These are phyloP conservation scores for Helogale parvula DNA, from an alignment of 2,113 vertebrate species.

Conservation along the genomic window DNA sequence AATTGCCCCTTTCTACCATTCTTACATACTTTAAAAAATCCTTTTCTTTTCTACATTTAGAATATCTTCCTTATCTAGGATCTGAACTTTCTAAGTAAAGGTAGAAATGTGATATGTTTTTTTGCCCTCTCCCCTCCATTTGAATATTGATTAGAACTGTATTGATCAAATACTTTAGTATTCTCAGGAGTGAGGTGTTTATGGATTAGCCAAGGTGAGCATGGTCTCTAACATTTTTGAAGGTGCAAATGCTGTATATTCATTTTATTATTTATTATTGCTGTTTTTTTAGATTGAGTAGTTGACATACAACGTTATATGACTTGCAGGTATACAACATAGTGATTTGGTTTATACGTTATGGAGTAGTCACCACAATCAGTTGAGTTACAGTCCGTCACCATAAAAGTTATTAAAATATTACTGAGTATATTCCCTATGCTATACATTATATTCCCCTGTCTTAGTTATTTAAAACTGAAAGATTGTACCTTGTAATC, in stretches of 20 bases:
- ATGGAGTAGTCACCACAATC: not conserved
- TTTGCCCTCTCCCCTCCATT: not conserved
- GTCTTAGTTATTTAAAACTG: not conserved
- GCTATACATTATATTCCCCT: not conserved
- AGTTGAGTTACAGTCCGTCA: not conserved
- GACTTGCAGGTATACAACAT: not conserved
- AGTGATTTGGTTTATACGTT: not conserved
- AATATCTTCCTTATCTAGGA: constrained; percentile 5
- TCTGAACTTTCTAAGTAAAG: constrained; percentile 14
- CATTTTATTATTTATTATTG: not conserved
- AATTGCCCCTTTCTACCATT: constrained; percentile 21
- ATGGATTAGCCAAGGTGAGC: not conserved
- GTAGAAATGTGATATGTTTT: constrained; percentile 1
- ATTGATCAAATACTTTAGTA: not conserved
- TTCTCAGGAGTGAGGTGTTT: constrained; percentile 15
- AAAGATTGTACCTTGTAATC: not conserved
- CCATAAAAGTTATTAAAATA: not conserved
- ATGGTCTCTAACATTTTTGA: constrained; percentile 22
- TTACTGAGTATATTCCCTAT: not conserved
- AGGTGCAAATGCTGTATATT: not conserved
- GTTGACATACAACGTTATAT: not conserved
- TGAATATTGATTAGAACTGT: not conserved
- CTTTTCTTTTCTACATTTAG: not conserved
- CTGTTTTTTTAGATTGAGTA: not conserved
- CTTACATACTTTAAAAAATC: not conserved